Evolutionary conservation across 2,888 invertebrate species (phyloP), one percentile per base, ranked within the genome.

Genomic region (Macaria notata): DNA sequence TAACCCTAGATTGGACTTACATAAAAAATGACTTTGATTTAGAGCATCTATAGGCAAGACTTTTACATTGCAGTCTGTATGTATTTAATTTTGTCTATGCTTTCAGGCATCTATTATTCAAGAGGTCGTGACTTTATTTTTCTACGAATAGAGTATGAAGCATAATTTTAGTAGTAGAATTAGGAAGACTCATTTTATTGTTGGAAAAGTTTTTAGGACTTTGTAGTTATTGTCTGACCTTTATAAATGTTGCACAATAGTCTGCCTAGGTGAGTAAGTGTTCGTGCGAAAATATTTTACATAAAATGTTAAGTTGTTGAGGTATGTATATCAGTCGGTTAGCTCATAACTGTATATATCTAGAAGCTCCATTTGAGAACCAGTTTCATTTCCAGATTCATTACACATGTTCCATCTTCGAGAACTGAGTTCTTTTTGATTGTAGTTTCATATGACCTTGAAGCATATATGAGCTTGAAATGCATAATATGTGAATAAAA

Each of bases 51-150:
- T 19, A 19, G 19, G 19, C 19, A 19, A 19, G 19, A 19, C 2
- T 19, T 19, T 19, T 19, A 19, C 1, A 19, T 1, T 1, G 19
- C 19, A 19, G 19, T 19, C 19, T 19, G 19, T 19, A 19, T 19
- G 19, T 19, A 19, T 19, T 19, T 19, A 19, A 19, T 19, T 19
- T 19, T 19, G 19, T 51, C 59, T 44, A 55, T 50, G 48, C 41
- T 53, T 57, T 46, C 45, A 52, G 38, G 44, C 38, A 44, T 56
- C n/a, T 51, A 56, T 51, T 52, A 52, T 51, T 56, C 44, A 56
- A 44, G 9, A 39, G 56, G 51, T 48, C 51, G 47, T 56, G 56
- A 52, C 51, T 46, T 44, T 33, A 44, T 51, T 33, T 56, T 46
- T 9, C 46, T 50, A 41, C 36, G 43, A 50, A 50, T 19, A 41